Conservation (phyloP, 2,888 invertebrate genomes). For the Napeogenes inachia region DNA sequence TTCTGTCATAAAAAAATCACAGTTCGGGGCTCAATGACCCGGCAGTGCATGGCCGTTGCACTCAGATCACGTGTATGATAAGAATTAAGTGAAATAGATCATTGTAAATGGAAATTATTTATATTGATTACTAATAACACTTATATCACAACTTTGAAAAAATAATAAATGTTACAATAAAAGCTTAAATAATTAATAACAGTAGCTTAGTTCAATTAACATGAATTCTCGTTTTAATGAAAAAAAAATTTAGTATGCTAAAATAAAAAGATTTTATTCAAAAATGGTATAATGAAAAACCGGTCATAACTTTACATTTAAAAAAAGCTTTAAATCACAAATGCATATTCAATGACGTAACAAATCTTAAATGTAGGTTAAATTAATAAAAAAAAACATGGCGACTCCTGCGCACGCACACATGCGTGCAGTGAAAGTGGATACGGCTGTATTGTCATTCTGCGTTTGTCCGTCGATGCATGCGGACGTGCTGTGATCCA, state of each 20-base stretch:
- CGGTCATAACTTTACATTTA: no score
- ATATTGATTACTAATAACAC: no score
- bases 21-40: conserved; percentile 34
- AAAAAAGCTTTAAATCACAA: conserved; percentile 16
- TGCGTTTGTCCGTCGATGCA: conserved; percentile 36
- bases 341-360: conserved; percentile 59
- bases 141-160: no score
- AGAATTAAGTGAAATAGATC: conserved; percentile 19
- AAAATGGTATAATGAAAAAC: no score
- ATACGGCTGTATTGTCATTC: conserved; percentile 40
- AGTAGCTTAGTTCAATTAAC: no score
- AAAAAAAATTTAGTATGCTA: no score
- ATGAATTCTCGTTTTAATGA: no score
- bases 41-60: conserved; percentile 37
- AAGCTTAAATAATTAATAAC: no score
- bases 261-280: no score
- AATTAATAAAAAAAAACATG: conserved; percentile 61
- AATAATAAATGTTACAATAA: no score
- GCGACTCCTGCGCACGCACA: conserved; percentile 46
- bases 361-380: conserved; percentile 66
- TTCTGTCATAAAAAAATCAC: conserved; percentile 39
- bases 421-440: conserved; percentile 57
- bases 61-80: conserved; percentile 29
- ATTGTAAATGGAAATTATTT: background rate
- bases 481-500: conserved; percentile 34